phyloP scores from a whole-genome alignment of 2,888 invertebrate species.

The Gisinianus flammeolus region DNA sequence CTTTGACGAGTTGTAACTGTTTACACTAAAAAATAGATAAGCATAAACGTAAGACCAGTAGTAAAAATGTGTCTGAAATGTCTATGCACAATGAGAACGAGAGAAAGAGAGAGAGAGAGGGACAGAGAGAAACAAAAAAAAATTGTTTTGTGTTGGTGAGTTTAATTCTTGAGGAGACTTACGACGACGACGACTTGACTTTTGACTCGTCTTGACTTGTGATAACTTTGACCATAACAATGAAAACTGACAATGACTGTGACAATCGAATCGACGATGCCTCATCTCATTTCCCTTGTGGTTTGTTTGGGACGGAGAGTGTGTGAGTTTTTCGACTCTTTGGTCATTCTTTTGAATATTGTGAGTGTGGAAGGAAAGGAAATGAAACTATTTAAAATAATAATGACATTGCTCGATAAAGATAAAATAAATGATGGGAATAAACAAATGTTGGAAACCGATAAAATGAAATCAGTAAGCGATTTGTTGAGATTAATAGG shows the following conservation, averaged over 20 bases:
- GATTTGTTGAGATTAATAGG: slow-evolving; percentile 23
- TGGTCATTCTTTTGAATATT: no score
- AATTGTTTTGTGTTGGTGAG: background rate
- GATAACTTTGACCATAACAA: background rate
- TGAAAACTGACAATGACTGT: background rate
- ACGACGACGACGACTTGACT: background rate
- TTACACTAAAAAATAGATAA: slow-evolving; percentile 15
- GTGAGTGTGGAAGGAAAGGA: background rate
- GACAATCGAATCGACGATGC: background rate
- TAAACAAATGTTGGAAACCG: slow-evolving; percentile 24
- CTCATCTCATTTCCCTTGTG: background rate
- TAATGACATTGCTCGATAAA: slow-evolving; percentile 1
- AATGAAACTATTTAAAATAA: slow-evolving; percentile 21
- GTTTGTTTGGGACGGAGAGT: background rate
- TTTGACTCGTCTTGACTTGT: background rate
- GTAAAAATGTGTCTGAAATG: background rate
- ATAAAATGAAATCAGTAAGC: slow-evolving; percentile 37
- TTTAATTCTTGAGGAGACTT: background rate
- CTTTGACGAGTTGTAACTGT: background rate
- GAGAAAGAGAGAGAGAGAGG: no score
- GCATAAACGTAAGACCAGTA: slow-evolving; percentile 28
- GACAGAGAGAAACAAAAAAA: no score
- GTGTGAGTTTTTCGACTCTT: no score
- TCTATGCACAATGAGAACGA: background rate
- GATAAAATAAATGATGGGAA: slow-evolving; percentile 28